Conservation (phyloP, 2,113 vertebrate species). For the Lampris incognitus region DNA sequence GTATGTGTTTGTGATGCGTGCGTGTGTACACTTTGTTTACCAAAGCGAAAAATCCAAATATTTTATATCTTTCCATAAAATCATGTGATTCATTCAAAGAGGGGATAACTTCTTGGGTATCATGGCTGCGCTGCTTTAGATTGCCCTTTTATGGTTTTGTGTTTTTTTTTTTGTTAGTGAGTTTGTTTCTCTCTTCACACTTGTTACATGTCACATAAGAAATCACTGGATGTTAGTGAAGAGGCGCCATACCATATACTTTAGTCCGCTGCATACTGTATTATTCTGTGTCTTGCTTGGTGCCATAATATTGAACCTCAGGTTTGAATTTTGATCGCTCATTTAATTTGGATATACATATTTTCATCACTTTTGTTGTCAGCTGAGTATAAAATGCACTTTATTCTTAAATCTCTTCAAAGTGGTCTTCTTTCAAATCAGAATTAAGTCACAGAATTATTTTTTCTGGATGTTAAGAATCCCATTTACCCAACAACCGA, state of each 20-base stretch:
- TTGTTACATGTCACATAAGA: constrained; percentile 37
- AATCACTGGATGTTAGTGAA: not conserved
- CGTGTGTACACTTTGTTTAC: constrained; percentile 41
- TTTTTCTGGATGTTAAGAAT: no score
- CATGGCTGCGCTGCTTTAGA: constrained; percentile 27
- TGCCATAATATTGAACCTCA: constrained; percentile 26
- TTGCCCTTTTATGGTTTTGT: constrained; percentile 27
- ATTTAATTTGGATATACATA: not conserved
- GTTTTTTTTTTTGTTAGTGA: constrained; percentile 4
- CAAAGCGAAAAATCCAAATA: constrained; percentile 66
- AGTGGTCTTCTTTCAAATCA: no score
- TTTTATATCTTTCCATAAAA: constrained; percentile 38
- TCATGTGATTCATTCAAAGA: constrained; percentile 4
- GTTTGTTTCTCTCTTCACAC: not conserved
- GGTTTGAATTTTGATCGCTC: constrained; percentile 13
- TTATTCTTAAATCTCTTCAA: no score
- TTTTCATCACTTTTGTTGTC: not conserved
- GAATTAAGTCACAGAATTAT: no score
- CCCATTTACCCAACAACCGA: no score
- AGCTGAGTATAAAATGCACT: not conserved
- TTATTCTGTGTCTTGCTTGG: not conserved
- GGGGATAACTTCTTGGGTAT: constrained; percentile 9
- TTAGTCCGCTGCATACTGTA: not conserved
- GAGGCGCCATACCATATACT: not conserved
- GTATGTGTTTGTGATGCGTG: not conserved